Evolutionary conservation across 1,140 invertebrate genomes (phyloP).

Genomic region (Drosophila trapezifrons): DNA sequence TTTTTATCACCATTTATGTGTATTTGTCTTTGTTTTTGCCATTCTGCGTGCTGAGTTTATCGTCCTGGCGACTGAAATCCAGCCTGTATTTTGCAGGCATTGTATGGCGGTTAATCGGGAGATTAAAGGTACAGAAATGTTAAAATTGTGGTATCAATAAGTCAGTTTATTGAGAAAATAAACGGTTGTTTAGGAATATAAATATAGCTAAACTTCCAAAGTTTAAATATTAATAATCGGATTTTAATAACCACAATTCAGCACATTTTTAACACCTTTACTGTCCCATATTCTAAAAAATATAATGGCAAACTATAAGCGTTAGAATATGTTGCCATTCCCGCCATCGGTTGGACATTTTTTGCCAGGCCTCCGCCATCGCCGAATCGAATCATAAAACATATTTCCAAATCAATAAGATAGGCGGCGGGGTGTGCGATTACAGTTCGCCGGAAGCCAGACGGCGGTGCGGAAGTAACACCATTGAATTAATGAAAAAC

Average conservation of each 20-base stretch:
- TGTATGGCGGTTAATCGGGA: neutral
- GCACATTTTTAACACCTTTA: too few species aligned
- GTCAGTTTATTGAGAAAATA: neutral
- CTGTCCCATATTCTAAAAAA: neutral
- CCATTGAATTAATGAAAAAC: conserved; percentile 79
- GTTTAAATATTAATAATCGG: too few species aligned
- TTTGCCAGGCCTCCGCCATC: neutral
- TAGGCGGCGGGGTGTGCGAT: conserved; percentile 37
- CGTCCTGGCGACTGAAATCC: conserved; percentile 43
- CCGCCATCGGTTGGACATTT: neutral
- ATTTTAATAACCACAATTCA: too few species aligned
- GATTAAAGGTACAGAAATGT: neutral
- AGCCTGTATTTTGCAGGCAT: conserved; percentile 1
- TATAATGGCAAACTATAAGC: neutral
- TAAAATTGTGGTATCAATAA: neutral
- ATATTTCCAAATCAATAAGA: conserved; percentile 53
- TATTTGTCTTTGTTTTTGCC: conserved; percentile 25
- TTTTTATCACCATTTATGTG: conserved; percentile 42
- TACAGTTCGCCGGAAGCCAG: conserved; percentile 65
- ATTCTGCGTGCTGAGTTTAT: conserved; percentile 36
- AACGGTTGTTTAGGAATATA: too few species aligned
- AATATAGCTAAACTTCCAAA: neutral
- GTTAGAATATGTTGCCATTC: neutral
- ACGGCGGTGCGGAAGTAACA: conserved; percentile 68
- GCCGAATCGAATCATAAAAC: conserved; percentile 23